These are phyloP conservation scores for Urocolius indicus DNA, from an alignment of 2,113 vertebrate genomes.

Conservation along the genomic window DNA sequence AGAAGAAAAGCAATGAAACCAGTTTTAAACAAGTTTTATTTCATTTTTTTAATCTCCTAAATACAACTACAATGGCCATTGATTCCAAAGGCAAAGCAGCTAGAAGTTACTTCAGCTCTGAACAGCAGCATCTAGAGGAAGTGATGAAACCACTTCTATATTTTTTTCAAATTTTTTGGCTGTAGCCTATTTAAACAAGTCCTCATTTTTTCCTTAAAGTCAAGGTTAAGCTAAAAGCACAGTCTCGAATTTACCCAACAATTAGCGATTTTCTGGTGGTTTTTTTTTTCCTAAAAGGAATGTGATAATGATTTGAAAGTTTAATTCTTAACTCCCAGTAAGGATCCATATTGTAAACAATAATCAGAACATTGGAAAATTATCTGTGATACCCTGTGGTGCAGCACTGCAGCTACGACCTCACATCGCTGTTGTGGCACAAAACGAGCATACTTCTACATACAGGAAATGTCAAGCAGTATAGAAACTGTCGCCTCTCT, in stretches of 20 bases:
- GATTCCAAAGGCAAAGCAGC: neutral
- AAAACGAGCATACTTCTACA: neutral
- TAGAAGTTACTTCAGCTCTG: neutral
- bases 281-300: neutral
- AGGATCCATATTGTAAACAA: neutral
- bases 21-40: neutral
- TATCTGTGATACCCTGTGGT: neutral
- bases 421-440: neutral
- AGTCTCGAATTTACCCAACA: neutral
- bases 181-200: neutral
- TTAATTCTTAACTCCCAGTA: neutral
- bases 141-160: neutral
- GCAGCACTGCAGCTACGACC: neutral
- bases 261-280: neutral
- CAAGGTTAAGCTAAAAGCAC: neutral
- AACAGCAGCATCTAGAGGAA: neutral
- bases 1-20: neutral
- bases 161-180: neutral
- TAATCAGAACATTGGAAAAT: neutral
- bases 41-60: neutral
- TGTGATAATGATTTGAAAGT: neutral
- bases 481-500: neutral
- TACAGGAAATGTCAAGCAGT: neutral
- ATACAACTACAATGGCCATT: neutral
- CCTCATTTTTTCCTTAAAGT: neutral